These are phyloP conservation scores for Euphysa ruthae DNA, from an alignment of 30 jellyfish, hydroid and myxozoan genomes.

Conservation along the genomic window DNA sequence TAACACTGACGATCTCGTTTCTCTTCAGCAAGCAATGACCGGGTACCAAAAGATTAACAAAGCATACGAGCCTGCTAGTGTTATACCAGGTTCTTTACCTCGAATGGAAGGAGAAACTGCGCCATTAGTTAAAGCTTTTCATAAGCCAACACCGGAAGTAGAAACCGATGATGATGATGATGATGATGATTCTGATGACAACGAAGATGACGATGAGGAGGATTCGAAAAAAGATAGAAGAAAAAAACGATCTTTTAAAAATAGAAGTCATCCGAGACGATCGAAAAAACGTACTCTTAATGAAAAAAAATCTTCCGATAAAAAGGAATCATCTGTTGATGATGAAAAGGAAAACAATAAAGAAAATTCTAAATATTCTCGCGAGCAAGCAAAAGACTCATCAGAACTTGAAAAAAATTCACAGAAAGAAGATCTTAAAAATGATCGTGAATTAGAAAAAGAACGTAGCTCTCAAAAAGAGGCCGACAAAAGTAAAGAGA, in stretches of 20 bases:
- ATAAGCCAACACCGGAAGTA: slow-evolving; percentile 19
- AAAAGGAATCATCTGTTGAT: background rate
- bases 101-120: background rate
- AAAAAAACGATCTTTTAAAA: slow-evolving; percentile 2
- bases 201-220: slow-evolving; percentile 22
- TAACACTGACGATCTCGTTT: slow-evolving; percentile 11
- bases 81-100: slow-evolving; percentile 4
- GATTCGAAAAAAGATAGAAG: background rate
- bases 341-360: background rate
- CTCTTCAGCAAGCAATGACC: slow-evolving; percentile 17
- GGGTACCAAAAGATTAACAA: slow-evolving; percentile 22
- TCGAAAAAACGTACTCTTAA: background rate
- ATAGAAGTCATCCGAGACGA: slow-evolving; percentile 3
- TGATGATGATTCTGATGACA: slow-evolving; percentile 40
- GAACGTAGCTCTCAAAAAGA: background rate
- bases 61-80: slow-evolving; percentile 31
- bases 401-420: background rate
- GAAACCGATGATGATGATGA: slow-evolving; percentile 44
- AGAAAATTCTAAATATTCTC: background rate
- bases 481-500: background rate
- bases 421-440: background rate
- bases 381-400: background rate
- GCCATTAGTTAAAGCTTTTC: background rate
- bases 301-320: background rate
- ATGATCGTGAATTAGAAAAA: background rate